These are phyloP conservation scores for Petrocephalus sullivani DNA, from an alignment of 2,797 vertebrate species.

Conservation along the genomic window DNA sequence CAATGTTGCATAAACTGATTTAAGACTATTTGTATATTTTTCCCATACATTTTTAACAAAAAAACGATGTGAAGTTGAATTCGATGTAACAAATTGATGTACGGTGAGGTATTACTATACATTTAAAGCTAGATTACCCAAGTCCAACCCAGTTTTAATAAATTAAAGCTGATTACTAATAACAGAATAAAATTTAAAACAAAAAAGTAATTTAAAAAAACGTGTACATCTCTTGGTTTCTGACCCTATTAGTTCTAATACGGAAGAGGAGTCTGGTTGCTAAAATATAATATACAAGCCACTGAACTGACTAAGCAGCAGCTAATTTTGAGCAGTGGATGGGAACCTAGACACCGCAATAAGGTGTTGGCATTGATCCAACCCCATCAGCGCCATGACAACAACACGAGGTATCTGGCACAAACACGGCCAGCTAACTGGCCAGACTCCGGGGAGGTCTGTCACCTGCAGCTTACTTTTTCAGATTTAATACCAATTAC, in stretches of 20 bases:
- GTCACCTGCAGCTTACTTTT: neutral
- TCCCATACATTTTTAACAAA: neutral
- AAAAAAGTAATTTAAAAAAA: neutral
- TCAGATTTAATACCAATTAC: conserved; percentile 4
- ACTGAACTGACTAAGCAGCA: neutral
- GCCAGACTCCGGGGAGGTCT: neutral
- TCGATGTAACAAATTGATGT: neutral
- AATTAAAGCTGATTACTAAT: neutral
- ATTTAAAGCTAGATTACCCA: neutral
- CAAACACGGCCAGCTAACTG: neutral
- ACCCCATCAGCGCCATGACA: neutral
- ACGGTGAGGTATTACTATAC: neutral
- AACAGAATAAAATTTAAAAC: neutral
- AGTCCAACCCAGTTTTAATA: too few species aligned
- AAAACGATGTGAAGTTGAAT: neutral
- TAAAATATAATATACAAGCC: neutral
- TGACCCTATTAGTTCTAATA: neutral
- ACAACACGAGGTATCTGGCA: neutral
- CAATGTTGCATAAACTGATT: neutral
- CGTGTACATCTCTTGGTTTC: neutral
- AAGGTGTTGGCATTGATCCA: neutral
- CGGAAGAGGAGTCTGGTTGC: neutral
- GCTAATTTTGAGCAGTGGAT: neutral
- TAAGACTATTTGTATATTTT: neutral
- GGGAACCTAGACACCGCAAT: neutral